Conservation (phyloP, 2,113 vertebrate genomes). For the Percina caprodes region DNA sequence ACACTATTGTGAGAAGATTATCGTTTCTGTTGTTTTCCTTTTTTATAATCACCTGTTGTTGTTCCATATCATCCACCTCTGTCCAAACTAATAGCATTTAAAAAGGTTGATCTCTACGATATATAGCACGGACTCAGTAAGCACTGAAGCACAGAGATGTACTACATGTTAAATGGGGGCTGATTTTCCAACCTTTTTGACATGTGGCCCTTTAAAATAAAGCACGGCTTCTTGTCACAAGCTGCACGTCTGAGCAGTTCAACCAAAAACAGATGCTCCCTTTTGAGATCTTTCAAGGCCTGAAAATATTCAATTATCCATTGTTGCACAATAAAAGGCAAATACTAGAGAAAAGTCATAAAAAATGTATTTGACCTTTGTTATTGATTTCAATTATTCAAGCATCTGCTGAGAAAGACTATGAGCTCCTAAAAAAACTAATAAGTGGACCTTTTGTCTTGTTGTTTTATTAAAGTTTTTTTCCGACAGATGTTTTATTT, state of each 20-base stretch:
- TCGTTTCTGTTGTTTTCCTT: constrained; percentile 43
- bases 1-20: constrained; percentile 50
- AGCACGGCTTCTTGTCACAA: background rate
- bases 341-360: background rate
- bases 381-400: background rate
- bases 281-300: background rate
- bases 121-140: background rate
- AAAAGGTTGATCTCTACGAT: constrained; percentile 2
- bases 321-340: background rate
- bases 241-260: background rate
- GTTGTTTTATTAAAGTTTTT: background rate
- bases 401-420: background rate
- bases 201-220: background rate
- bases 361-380: background rate
- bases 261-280: too few species aligned
- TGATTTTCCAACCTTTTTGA: background rate
- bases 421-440: too few species aligned
- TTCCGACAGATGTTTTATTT: background rate
- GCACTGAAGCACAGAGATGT: background rate
- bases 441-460: background rate
- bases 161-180: background rate
- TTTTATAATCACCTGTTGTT: constrained; percentile 5
- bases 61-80: background rate
- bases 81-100: background rate
- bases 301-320: background rate